Evolutionary conservation across 2,113 vertebrate species (phyloP), one percentile per base, ranked within the genome.

Genomic region (Archilochus colubris): DNA sequence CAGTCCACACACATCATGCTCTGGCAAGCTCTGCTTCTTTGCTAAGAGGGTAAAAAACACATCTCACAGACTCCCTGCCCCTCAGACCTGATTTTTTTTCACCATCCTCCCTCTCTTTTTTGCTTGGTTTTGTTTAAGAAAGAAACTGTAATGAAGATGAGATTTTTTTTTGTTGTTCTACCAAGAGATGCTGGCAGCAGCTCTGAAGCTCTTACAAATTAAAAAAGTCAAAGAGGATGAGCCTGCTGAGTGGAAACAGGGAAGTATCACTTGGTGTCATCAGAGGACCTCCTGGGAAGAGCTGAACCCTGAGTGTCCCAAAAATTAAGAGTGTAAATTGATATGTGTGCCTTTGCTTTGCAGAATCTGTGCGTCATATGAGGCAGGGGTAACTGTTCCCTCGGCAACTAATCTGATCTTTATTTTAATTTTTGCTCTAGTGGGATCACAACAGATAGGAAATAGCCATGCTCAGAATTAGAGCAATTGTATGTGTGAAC

Each of bases 401-500:
- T 76, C 0, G 36, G 88, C 30, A 95, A 96, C 95, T 95, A 95
- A 95, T 92, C 93, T 92, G 88, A 95, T 93, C 92, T 95, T 95
- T 88, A 95, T 97, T 96, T 96, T 97, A 96, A 96, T 97, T 94
- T 94, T 72, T 88, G 64, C 74, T 82, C 50, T 82, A 90, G 93
- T 94, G 86, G 82, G 88, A 93, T 88, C 88, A 91, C 94, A 78
- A 17, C 57, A 86, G 88, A 92, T 57, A 93, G 76, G 64, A 90
- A 93, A 94, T 75, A 88, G 74, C 73, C 69, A 9, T 9, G 28
- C 48, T 84, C 30, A 12, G 82, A 94, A 90, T 78, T 25, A 33
- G 88, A 81, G 64, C 3, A 1, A 21, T 33, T 50, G 57, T 12
- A 55, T 86, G 92, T 86, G 33, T 1, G 14, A 88, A 83, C 90